phyloP scores from a whole-genome alignment of 1,140 invertebrate species.

The Asbolus verrucosus region DNA sequence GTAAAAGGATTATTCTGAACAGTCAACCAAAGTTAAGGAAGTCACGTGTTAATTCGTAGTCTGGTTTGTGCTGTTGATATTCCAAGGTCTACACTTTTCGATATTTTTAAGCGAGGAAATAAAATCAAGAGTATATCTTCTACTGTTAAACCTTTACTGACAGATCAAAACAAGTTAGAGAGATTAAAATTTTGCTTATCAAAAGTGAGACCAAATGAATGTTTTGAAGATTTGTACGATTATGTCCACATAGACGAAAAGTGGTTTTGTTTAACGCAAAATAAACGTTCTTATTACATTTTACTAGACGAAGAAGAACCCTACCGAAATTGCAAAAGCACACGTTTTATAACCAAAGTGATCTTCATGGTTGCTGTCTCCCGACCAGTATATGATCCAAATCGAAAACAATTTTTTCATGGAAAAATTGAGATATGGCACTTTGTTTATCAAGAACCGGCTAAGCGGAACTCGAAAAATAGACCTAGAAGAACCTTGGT shows the following conservation, averaged over 20 bases:
- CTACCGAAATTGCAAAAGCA: constrained; percentile 30
- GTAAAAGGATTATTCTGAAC: too few species aligned
- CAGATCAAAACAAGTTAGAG: constrained; percentile 27
- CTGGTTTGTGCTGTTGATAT: constrained; percentile 27
- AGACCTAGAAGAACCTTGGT: constrained; percentile 10
- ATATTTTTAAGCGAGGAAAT: constrained; percentile 34
- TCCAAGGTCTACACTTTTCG: constrained; percentile 23
- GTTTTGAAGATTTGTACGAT: constrained; percentile 37
- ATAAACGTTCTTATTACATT: constrained; percentile 44
- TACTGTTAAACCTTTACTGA: constrained; percentile 37
- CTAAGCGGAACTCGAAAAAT: constrained; percentile 21
- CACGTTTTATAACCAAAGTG: constrained; percentile 41
- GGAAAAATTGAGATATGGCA: constrained; percentile 29
- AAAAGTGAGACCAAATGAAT: constrained; percentile 34
- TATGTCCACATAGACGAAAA: constrained; percentile 43
- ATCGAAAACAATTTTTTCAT: constrained; percentile 21
- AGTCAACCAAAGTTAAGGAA: constrained; percentile 24
- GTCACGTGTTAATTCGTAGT: constrained; percentile 11
- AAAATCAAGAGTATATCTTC: constrained; percentile 40
- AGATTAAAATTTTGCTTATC: constrained; percentile 43
- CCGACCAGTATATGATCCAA: constrained; percentile 3
- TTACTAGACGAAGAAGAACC: constrained; percentile 40
- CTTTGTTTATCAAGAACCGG: constrained; percentile 34
- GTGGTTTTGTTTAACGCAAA: constrained; percentile 41
- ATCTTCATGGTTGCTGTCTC: constrained; percentile 45